These are phyloP conservation scores for Dasysyrphus albostriatus DNA, from an alignment of 2,888 invertebrate genomes.

Conservation along the genomic window DNA sequence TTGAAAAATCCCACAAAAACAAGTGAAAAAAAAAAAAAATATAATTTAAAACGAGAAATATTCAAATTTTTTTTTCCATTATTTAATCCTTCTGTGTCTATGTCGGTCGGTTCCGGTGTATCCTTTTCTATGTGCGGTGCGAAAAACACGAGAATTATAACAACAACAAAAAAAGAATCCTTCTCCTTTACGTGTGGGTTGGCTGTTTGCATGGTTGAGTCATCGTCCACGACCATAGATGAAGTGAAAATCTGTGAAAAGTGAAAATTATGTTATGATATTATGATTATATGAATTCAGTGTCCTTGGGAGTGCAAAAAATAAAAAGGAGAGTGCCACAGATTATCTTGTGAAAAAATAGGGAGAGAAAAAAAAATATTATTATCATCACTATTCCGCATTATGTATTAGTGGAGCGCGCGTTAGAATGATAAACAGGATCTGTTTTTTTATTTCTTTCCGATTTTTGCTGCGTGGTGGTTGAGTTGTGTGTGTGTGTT, in stretches of 20 bases:
- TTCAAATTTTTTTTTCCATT: neutral
- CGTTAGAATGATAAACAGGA: conserved; percentile 50
- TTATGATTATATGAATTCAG: conserved; percentile 67
- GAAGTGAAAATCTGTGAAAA: conserved; percentile 62
- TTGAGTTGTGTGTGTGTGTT: neutral
- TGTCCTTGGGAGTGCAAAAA: conserved; percentile 29
- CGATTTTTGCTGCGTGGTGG: neutral
- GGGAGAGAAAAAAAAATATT: conserved; percentile 14
- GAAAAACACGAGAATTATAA: conserved; percentile 19
- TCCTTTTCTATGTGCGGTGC: conserved; percentile 29
- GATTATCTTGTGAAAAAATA: conserved; percentile 52
- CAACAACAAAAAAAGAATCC: conserved; percentile 9
- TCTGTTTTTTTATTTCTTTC: conserved; percentile 8
- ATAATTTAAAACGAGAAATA: conserved; percentile 31
- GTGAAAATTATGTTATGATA: conserved; percentile 58
- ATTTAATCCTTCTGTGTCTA: conserved; percentile 7
- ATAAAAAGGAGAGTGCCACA: conserved; percentile 47
- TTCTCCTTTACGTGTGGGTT: neutral
- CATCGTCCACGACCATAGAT: conserved; percentile 27
- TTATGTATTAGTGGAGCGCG: conserved; percentile 11
- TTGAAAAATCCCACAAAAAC: conserved; percentile 37
- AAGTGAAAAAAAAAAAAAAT: neutral
- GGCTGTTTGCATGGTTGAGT: conserved; percentile 10
- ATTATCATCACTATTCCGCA: neutral
- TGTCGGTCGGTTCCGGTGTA: conserved; percentile 42